Evolutionary conservation across 2,797 vertebrate genomes (phyloP).

Genomic region (Bufotes viridis): DNA sequence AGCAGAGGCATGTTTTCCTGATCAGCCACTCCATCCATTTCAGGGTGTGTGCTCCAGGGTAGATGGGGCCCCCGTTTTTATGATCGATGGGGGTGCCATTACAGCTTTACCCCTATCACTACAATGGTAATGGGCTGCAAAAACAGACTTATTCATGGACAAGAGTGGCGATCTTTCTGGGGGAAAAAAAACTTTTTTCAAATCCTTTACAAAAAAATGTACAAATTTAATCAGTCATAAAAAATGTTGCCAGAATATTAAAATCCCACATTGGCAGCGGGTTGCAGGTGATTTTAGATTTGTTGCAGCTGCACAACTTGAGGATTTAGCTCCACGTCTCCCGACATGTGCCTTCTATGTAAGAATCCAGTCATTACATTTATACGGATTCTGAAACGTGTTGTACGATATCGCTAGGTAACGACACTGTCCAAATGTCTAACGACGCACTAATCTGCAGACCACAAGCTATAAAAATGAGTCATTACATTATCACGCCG

Average conservation of each 20-base stretch:
- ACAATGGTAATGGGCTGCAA: neutral
- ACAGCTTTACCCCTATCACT: neutral
- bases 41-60: too few species aligned
- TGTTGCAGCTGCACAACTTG: neutral
- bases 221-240: neutral
- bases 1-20: too few species aligned
- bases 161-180: neutral
- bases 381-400: neutral
- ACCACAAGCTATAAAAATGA: conserved; percentile 34
- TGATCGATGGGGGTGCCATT: neutral
- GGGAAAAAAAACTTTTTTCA: too few species aligned
- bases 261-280: neutral
- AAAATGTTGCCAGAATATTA: neutral
- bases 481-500: conserved; percentile 22
- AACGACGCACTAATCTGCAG: neutral
- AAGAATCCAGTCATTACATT: neutral
- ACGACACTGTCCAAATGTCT: neutral
- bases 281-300: neutral
- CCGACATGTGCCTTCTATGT: neutral
- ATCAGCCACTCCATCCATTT: too few species aligned
- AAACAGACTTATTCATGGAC: neutral
- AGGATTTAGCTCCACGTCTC: neutral
- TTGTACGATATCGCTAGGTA: neutral
- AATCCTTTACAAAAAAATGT: neutral
- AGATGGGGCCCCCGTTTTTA: too few species aligned